Percentiles rank a stretch among this genome's conserved stretches.
Evolutionary conservation across 2,113 vertebrate genomes (phyloP).

Genomic region (Corvus hawaiiensis): DNA sequence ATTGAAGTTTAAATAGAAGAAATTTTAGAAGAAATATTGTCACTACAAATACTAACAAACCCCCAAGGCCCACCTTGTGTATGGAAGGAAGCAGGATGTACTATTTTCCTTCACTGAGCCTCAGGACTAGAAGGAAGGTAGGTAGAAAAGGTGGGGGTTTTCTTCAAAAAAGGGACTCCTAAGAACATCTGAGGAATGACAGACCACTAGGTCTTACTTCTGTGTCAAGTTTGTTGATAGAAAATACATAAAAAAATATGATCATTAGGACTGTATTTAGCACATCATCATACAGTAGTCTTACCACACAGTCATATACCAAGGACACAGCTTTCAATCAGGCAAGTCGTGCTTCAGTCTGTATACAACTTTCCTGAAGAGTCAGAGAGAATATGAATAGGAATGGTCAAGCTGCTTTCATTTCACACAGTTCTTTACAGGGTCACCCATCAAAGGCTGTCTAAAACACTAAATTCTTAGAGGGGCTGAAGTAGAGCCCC

Average conservation of each 20-base stretch:
- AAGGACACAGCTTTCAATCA: not conserved
- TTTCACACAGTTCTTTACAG: not conserved
- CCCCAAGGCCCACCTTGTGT: not conserved
- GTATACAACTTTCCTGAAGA: not conserved
- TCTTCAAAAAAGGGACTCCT: not conserved
- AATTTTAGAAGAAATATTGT: not conserved
- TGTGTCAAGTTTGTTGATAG: not conserved
- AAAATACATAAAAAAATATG: not conserved
- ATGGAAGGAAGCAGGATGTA: not conserved
- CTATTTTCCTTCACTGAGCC: accelerated
- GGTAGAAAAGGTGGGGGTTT: not conserved
- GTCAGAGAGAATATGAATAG: not conserved
- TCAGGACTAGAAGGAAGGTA: not conserved
- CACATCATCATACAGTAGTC: not conserved
- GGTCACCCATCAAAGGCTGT: not conserved
- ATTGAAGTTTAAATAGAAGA: not conserved
- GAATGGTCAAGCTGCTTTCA: not conserved
- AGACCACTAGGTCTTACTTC: not conserved
- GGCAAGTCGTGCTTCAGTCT: not conserved
- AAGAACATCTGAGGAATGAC: not conserved
- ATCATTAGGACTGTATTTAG: not conserved
- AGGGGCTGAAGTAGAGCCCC: not conserved
- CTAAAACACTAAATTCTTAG: not conserved
- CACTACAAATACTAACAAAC: not conserved
- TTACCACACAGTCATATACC: not conserved